Evolutionary conservation across 2,113 vertebrate genomes (phyloP).

Genomic region (Heliornis fulica): DNA sequence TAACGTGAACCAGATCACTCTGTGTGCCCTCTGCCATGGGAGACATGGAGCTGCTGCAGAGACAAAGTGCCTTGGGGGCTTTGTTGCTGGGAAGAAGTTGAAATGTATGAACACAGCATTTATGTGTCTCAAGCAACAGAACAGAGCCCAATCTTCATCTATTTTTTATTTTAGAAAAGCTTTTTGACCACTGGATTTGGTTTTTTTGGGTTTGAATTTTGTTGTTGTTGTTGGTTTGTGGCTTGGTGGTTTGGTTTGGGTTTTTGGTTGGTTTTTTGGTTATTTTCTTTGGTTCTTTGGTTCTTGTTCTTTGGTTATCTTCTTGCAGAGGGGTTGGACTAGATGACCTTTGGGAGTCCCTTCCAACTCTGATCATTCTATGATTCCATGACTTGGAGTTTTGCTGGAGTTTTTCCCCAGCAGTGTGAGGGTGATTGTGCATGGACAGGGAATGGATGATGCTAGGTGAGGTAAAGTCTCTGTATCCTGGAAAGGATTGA

Average conservation of each 20-base stretch:
- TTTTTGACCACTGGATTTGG: background rate
- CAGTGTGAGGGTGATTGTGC: background rate
- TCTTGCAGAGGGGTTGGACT: no score
- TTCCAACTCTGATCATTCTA: no score
- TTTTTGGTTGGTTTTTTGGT: background rate
- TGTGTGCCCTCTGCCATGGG: slow-evolving; percentile 50
- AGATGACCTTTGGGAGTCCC: no score
- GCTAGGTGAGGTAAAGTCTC: background rate
- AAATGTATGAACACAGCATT: background rate
- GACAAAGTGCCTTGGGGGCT: background rate
- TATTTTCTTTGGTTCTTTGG: no score
- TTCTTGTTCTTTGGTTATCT: no score
- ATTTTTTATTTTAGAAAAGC: background rate
- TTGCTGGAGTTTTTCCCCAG: background rate
- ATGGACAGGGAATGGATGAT: background rate
- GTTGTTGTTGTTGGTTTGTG: no score
- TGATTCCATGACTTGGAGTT: no score
- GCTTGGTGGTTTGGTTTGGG: background rate
- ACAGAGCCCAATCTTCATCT: background rate
- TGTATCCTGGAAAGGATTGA: background rate
- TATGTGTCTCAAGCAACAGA: background rate
- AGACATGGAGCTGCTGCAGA: slow-evolving; percentile 21
- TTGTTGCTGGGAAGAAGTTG: slow-evolving; percentile 28
- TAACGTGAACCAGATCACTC: slow-evolving; percentile 23
- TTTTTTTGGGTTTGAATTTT: background rate